A percentile compares a stretch with the other conserved stretches of the same genome.
Evolutionary conservation across 2,113 vertebrate species (phyloP).

Genomic region (Lipotes vexillifer): DNA sequence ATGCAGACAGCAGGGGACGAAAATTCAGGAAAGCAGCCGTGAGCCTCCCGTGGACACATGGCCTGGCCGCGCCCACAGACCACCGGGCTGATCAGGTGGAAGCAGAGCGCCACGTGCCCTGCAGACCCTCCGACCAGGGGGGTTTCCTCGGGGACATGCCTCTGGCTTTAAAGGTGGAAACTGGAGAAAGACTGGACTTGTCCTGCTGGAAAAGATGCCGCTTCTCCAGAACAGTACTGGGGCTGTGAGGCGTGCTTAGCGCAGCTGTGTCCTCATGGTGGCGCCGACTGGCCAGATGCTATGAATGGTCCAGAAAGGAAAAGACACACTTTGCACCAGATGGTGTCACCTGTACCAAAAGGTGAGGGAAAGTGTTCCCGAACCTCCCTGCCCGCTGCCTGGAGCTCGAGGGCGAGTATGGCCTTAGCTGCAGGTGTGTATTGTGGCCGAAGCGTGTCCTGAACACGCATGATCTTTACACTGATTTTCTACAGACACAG

Average conservation of each 20-base stretch:
- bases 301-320: not conserved
- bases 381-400: not conserved
- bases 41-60: not conserved
- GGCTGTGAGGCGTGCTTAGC: accelerated
- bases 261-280: not conserved
- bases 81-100: not conserved
- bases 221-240: not conserved
- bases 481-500: not conserved
- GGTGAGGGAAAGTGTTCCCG: accelerated
- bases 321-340: not conserved
- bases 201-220: not conserved
- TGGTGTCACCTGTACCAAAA: accelerated
- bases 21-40: not conserved
- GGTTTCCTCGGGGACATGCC: not conserved
- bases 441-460: not conserved
- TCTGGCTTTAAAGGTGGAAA: not conserved
- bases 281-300: not conserved
- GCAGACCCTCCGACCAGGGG: not conserved
- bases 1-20: accelerated
- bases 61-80: not conserved
- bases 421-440: not conserved
- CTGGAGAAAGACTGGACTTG: not conserved
- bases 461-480: not conserved
- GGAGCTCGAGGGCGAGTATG: too few species aligned
- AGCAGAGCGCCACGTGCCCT: not conserved